Conservation (phyloP, 2,113 vertebrate species). For the Cranoglanis bouderius region DNA sequence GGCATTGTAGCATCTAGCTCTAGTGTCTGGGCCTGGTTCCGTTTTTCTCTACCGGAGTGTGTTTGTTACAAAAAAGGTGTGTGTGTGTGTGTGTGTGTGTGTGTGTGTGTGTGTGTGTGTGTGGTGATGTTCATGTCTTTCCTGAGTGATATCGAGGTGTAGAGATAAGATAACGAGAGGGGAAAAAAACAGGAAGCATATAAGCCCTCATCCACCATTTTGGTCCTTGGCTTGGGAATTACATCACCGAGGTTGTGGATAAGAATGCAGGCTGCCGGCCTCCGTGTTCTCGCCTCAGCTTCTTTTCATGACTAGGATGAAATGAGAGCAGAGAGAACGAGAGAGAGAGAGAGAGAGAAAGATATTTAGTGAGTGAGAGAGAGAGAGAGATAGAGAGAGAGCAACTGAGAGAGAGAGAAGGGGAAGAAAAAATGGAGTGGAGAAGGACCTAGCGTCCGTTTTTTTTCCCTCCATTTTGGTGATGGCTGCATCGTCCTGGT, state of each 20-base stretch:
- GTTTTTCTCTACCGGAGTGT: conserved; percentile 2
- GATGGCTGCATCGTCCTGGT: conserved; percentile 29
- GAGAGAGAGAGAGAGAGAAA: conserved; percentile 2
- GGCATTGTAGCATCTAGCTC: neutral
- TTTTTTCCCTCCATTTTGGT: conserved; percentile 49
- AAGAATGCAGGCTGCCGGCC: conserved; percentile 26
- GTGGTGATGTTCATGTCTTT: neutral
- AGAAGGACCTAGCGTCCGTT: conserved; percentile 14
- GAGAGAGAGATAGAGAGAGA: neutral
- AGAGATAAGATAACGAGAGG: neutral
- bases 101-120: neutral
- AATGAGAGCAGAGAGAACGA: conserved; percentile 3
- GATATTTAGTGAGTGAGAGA: neutral
- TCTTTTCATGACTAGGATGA: conserved; percentile 10
- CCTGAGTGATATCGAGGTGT: neutral
- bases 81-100: conserved; percentile 18
- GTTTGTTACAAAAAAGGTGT: conserved; percentile 5
- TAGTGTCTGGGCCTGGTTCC: neutral
- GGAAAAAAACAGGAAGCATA: conserved; percentile 9
- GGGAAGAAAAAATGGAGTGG: neutral
- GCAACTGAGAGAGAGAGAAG: neutral
- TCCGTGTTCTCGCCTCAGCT: neutral
- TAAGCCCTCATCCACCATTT: conserved; percentile 52
- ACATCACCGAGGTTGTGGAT: conserved; percentile 39
- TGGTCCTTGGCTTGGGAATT: conserved; percentile 42